Percentiles rank a stretch among this genome's conserved stretches.
Evolutionary conservation across 2,888 invertebrate species (phyloP).

Genomic region (Apotomis betuletana): DNA sequence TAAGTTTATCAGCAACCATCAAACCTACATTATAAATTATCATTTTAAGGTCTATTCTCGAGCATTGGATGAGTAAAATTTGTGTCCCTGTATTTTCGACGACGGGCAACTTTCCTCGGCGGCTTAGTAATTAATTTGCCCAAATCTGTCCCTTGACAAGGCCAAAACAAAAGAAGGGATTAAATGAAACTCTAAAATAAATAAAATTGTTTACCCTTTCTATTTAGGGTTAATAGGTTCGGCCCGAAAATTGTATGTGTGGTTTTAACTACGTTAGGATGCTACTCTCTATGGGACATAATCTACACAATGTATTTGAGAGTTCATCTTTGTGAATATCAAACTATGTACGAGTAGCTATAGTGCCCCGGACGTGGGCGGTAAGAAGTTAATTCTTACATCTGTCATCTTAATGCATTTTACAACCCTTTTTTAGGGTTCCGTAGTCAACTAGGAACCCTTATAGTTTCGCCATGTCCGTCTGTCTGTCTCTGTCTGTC

Average conservation of each 20-base stretch:
- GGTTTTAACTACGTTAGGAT: neutral
- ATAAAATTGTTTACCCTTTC: conserved; percentile 54
- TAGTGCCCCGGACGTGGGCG: too few relatives aligned
- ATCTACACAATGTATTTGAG: too few relatives aligned
- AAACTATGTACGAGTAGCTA: too few relatives aligned
- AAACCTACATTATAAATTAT: neutral
- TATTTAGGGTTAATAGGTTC: conserved; percentile 42
- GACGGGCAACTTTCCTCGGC: conserved; percentile 41
- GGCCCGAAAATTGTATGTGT: neutral
- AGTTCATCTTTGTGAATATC: too few relatives aligned
- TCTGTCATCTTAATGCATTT: too few relatives aligned
- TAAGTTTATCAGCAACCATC: too few relatives aligned
- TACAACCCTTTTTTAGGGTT: too few relatives aligned
- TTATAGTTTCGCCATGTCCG: too few relatives aligned
- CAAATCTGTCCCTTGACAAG: conserved; percentile 51
- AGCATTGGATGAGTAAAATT: neutral
- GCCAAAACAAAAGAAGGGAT: conserved; percentile 56
- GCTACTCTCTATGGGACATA: neutral
- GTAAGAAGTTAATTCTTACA: too few relatives aligned
- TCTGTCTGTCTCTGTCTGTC: too few relatives aligned
- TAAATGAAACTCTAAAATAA: conserved; percentile 60
- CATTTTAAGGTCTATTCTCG: neutral
- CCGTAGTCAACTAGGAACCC: too few relatives aligned
- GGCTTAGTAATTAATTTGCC: conserved; percentile 54
- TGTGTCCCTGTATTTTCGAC: conserved; percentile 43